phyloP scores from a whole-genome alignment of 2,797 vertebrate genomes.

The Ptychadena robeensis region DNA sequence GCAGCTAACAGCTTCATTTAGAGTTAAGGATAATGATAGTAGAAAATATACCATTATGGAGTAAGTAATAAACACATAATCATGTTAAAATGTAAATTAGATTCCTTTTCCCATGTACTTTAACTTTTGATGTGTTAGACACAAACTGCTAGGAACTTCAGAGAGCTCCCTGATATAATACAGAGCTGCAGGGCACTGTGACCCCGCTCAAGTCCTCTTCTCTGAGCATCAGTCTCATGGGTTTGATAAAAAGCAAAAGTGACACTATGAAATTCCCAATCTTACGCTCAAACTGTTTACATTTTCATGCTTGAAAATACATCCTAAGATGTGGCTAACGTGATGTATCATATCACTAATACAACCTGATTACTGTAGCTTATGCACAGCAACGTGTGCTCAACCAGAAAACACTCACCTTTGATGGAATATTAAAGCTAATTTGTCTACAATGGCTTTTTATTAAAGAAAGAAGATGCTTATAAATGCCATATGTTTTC shows the following conservation, averaged over 20 bases:
- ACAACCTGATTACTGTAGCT: constrained; percentile 53
- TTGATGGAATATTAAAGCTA: not conserved
- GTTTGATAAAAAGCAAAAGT: constrained; percentile 61
- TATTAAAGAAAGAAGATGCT: not conserved
- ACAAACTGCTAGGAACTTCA: not conserved
- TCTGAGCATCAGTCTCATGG: constrained; percentile 8
- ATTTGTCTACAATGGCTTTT: not conserved
- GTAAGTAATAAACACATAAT: too few relatives aligned
- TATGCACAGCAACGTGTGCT: constrained; percentile 20
- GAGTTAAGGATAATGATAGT: too few relatives aligned
- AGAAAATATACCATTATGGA: too few relatives aligned
- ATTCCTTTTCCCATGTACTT: too few relatives aligned
- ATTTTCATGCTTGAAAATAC: constrained; percentile 59
- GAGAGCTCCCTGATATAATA: not conserved
- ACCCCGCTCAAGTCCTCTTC: constrained; percentile 49
- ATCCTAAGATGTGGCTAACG: constrained; percentile 42
- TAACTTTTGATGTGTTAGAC: not conserved
- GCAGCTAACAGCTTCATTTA: too few relatives aligned
- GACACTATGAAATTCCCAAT: constrained; percentile 45
- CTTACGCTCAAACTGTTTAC: constrained; percentile 59
- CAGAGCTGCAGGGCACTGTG: constrained; percentile 35
- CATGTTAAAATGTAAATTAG: too few relatives aligned
- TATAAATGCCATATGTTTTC: not conserved
- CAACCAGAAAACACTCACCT: constrained; percentile 7
- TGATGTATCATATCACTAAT: constrained; percentile 17